A percentile compares a stretch with the other conserved stretches of the same genome.
Evolutionary conservation across 2,888 invertebrate genomes (phyloP).

Genomic region (Crocallis elinguaria): DNA sequence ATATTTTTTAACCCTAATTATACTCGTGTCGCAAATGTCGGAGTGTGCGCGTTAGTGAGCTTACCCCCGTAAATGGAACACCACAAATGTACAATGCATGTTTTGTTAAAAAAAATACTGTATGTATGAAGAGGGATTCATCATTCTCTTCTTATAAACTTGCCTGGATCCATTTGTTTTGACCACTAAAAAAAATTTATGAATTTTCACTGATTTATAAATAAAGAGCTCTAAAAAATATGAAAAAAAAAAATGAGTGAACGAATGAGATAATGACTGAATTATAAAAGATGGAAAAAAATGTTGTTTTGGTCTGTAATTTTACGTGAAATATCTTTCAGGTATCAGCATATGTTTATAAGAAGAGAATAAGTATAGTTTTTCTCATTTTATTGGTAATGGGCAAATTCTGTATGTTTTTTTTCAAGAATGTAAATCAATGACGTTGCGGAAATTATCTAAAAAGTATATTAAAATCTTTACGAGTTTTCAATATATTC

Average conservation of each 20-base stretch:
- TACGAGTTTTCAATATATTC: slow-evolving; percentile 20
- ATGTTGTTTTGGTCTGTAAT: too few relatives aligned
- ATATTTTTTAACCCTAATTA: too few relatives aligned
- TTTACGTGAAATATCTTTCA: too few relatives aligned
- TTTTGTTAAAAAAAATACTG: slow-evolving; percentile 8
- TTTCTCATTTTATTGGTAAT: slow-evolving; percentile 45
- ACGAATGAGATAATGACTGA: neutral
- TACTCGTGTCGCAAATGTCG: too few relatives aligned
- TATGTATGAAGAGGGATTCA: slow-evolving; percentile 27
- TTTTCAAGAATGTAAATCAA: slow-evolving; percentile 29
- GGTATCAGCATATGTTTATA: slow-evolving; percentile 42
- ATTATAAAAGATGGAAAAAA: neutral
- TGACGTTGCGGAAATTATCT: slow-evolving; percentile 31
- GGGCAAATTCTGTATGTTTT: slow-evolving; percentile 42
- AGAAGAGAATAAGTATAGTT: slow-evolving; percentile 42
- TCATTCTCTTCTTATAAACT: slow-evolving; percentile 39
- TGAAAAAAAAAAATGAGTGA: too few relatives aligned
- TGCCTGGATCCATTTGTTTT: slow-evolving; percentile 5
- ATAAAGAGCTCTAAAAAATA: too few relatives aligned
- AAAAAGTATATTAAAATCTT: slow-evolving; percentile 13
- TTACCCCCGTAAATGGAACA: neutral
- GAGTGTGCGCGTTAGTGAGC: too few relatives aligned
- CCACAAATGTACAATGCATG: neutral
- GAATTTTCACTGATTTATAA: neutral
- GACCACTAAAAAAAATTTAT: neutral